A percentile compares a stretch with the other conserved stretches of the same genome.
Conservation (phyloP, 2,113 vertebrate species). For the Strix aluco region DNA sequence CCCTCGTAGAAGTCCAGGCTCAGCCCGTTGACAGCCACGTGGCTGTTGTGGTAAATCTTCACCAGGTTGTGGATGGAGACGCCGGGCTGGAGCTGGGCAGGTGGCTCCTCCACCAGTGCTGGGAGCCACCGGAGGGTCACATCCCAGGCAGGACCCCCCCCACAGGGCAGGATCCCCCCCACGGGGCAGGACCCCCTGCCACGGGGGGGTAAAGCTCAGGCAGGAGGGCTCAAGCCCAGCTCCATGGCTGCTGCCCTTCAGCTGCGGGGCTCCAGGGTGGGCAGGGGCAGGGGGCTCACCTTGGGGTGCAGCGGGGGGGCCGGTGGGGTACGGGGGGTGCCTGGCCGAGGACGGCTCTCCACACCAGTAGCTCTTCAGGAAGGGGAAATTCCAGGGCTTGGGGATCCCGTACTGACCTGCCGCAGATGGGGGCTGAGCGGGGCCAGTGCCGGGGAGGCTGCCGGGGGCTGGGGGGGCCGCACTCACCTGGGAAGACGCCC, state of each 20-base stretch:
- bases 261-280: fast-evolving
- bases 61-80: constrained; percentile 85
- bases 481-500: constrained; percentile 85
- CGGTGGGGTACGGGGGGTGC: constrained; percentile 65
- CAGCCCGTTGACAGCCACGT: constrained; percentile 82
- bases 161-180: too few species aligned
- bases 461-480: fast-evolving
- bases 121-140: not conserved
- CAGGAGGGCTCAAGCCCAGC: not conserved
- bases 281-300: constrained; percentile 57
- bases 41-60: constrained; percentile 83
- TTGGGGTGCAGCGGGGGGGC: constrained; percentile 1
- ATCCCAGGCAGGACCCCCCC: fast-evolving
- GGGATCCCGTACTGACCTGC: constrained; percentile 89
- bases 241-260: fast-evolving
- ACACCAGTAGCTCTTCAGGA: constrained; percentile 87
- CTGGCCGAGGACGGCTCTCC: constrained; percentile 66
- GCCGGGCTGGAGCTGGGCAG: constrained; percentile 70
- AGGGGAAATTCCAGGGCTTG: constrained; percentile 88
- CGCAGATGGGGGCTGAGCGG: not conserved
- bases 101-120: constrained; percentile 84
- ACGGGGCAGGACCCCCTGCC: too few species aligned
- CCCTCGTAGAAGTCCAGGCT: constrained; percentile 89
- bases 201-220: not conserved
- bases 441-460: fast-evolving